These are phyloP conservation scores for Drosophila vallismaia DNA, from an alignment of 2,888 invertebrate species.

Conservation along the genomic window DNA sequence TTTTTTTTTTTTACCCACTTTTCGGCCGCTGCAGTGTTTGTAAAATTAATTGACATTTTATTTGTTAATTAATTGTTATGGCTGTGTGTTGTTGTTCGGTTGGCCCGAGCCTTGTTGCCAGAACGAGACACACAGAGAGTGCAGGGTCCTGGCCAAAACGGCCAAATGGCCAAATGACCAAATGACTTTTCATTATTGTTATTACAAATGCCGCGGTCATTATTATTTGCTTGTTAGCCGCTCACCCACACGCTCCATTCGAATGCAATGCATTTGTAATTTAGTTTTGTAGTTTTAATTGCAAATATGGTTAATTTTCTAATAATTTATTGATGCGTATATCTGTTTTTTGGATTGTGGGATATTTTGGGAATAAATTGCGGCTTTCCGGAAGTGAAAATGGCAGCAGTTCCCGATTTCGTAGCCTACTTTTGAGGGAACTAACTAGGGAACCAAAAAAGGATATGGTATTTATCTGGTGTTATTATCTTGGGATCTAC, in stretches of 20 bases:
- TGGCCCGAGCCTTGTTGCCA: slow-evolving; percentile 25
- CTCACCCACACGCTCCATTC: slow-evolving; percentile 2
- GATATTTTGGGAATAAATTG: too few species aligned
- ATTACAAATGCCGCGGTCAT: slow-evolving; percentile 75
- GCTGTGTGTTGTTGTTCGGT: slow-evolving; percentile 50
- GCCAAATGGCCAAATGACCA: slow-evolving; percentile 56
- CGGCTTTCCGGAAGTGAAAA: too few species aligned
- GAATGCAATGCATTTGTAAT: slow-evolving; percentile 77
- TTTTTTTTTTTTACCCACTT: slow-evolving; percentile 43
- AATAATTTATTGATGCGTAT: slow-evolving; percentile 68
- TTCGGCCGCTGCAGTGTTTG: slow-evolving; percentile 68
- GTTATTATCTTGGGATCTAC: too few species aligned
- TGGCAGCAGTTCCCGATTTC: too few species aligned
- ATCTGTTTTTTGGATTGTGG: slow-evolving; percentile 5
- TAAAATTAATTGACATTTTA: slow-evolving; percentile 83
- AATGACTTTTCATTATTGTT: slow-evolving; percentile 78
- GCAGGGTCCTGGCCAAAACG: slow-evolving; percentile 38
- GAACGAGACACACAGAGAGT: slow-evolving; percentile 5
- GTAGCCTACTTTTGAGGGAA: too few species aligned
- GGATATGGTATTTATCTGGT: too few species aligned
- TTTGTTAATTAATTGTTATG: slow-evolving; percentile 83
- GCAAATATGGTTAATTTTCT: slow-evolving; percentile 73
- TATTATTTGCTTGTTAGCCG: slow-evolving; percentile 72
- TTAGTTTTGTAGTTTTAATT: slow-evolving; percentile 79
- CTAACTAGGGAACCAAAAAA: too few species aligned